Percentiles rank a stretch among this genome's conserved stretches.
phyloP scores from a whole-genome alignment of 1,140 invertebrate species.

The Drosophila erecta region DNA sequence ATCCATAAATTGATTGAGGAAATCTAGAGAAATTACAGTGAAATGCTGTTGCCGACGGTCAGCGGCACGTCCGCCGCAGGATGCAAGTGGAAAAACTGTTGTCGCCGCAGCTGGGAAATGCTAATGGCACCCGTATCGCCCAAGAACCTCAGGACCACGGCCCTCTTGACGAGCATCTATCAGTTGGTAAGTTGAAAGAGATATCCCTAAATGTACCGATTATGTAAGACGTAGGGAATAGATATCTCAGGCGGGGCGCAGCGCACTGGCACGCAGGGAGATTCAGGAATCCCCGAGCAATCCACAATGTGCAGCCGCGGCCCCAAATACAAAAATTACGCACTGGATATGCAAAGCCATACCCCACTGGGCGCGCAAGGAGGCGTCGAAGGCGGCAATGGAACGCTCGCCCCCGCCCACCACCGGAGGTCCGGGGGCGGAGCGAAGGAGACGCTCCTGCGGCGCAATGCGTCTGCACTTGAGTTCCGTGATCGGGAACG shows the following conservation, averaged over 20 bases:
- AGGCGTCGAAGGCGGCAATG: constrained; percentile 64
- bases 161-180: constrained; percentile 76
- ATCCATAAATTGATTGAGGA: constrained; percentile 76
- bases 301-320: constrained; percentile 59
- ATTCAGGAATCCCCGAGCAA: constrained; percentile 30
- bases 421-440: neutral
- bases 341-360: constrained; percentile 84
- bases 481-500: constrained; percentile 11
- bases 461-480: constrained; percentile 75
- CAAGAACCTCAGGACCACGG: constrained; percentile 76
- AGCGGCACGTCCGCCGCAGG: constrained; percentile 21
- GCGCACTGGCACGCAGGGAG: constrained; percentile 67
- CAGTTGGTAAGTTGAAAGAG: constrained; percentile 67
- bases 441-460: constrained; percentile 45
- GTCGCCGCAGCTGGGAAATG: constrained; percentile 59
- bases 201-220: neutral
- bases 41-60: constrained; percentile 64
- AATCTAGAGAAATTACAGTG: constrained; percentile 1
- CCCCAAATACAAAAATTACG: constrained; percentile 80
- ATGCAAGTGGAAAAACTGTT: constrained; percentile 58
- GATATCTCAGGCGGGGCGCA: constrained; percentile 48
- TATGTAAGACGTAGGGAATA: constrained; percentile 20
- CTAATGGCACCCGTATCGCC: constrained; percentile 74
- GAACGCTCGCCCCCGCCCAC: constrained; percentile 48
- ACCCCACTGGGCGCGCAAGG: constrained; percentile 74